Evolutionary conservation across 2,888 invertebrate genomes (phyloP), one percentile per base, ranked within the genome.

Genomic region (Amiota minor): DNA sequence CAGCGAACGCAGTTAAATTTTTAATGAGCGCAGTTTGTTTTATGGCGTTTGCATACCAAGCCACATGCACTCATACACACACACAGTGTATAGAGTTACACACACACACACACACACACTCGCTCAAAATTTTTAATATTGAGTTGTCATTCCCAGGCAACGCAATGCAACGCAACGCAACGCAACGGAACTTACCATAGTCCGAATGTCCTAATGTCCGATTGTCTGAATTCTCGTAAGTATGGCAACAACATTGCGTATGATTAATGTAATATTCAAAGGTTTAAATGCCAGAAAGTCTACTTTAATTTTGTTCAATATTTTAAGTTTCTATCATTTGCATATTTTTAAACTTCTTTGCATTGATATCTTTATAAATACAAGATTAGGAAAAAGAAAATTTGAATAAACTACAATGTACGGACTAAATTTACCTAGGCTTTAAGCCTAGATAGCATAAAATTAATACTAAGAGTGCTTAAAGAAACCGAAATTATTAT

Each of bases 21-120:
- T 77, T 76, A 77, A 77, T 77, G 74, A 77, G 72, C 35, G 70
- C 68, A 65, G 64, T 75, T 75, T 68, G 72, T 74, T 74, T 72
- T 70, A 64, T 67, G 72, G 53, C 50, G n/a, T 16, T 45, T n/a
- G 55, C 46, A 59, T 11, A 18, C 9, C 1, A 11, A 59, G 10
- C 11, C 11, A 59, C 35, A 4, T 35, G 45, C 61, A 61, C 18
- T 23, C 11, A 1, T 1, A 1, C 62, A 11, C 45, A 35, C 35
- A 1, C 0, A 20, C 35, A 35, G 6, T 8, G 6, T 3, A 4
- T 59, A 18, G 9, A 16, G 11, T 11, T 18, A 20, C 18, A 20
- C 10, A 20, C 18, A 16, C 0, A 16, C 20, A 4, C 20, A 16
- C 16, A 16, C 2, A 10, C 18, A 11, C 18, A 18, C 16, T 11